These are phyloP conservation scores for Clarias macrocephalus DNA, from an alignment of 2,113 vertebrate genomes.

Conservation along the genomic window DNA sequence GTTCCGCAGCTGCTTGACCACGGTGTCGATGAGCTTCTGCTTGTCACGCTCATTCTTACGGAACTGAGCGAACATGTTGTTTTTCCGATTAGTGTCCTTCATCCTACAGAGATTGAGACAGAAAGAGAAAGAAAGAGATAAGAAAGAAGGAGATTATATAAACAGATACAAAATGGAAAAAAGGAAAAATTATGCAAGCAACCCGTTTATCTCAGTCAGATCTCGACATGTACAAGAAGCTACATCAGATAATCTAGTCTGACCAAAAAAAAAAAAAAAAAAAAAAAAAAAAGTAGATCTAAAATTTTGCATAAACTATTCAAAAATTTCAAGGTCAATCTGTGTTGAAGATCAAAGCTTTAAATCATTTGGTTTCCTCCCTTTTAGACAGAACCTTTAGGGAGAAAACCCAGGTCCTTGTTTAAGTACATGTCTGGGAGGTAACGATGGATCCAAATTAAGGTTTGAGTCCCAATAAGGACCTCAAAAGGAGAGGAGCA, in stretches of 20 bases:
- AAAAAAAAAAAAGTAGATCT: background rate
- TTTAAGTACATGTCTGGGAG: background rate
- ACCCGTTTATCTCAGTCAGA: background rate
- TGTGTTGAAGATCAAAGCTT: background rate
- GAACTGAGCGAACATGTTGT: conserved; percentile 92
- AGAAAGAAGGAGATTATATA: background rate
- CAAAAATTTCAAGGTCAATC: background rate
- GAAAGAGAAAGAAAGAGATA: background rate
- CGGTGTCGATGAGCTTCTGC: conserved; percentile 92
- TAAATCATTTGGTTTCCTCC: background rate
- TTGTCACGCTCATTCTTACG: conserved; percentile 94
- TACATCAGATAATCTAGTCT: background rate
- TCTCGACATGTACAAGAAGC: background rate
- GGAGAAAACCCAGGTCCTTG: background rate
- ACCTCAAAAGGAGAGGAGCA: conserved; percentile 13
- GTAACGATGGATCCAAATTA: background rate
- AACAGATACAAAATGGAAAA: background rate
- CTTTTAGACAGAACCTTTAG: background rate
- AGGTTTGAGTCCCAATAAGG: conserved; percentile 3
- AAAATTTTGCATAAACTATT: background rate
- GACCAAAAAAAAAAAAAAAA: background rate
- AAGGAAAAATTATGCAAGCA: background rate
- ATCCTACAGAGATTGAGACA: conserved; percentile 73
- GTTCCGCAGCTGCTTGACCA: conserved; percentile 91
- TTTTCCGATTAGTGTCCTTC: conserved; percentile 91